Evolutionary conservation across 2,888 invertebrate genomes (phyloP).

Genomic region (Drosophila kanekoi): DNA sequence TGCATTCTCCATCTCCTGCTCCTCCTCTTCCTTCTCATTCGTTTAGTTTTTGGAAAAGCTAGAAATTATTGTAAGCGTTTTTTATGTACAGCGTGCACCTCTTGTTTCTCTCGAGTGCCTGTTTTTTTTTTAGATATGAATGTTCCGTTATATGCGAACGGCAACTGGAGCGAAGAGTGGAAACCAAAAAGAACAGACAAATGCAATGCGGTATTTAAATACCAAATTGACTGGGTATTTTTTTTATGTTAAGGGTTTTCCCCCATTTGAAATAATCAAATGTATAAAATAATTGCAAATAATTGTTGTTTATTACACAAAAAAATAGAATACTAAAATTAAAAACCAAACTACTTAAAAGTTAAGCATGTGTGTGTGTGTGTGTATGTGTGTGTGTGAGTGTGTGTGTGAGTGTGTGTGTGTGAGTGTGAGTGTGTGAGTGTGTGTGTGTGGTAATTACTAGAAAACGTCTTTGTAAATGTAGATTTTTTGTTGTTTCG

Average conservation of each 20-base stretch:
- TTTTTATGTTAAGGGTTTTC: background rate
- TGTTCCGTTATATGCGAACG: slow-evolving; percentile 22
- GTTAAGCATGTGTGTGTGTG: slow-evolving; percentile 52
- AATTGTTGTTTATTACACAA: slow-evolving; percentile 73
- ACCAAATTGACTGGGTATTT: slow-evolving; percentile 6
- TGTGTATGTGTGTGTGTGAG: slow-evolving; percentile 21
- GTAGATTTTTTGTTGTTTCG: slow-evolving; percentile 64
- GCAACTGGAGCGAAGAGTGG: slow-evolving; percentile 27
- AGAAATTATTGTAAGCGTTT: slow-evolving; percentile 42
- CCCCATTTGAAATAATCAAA: slow-evolving; percentile 4
- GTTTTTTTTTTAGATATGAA: slow-evolving; percentile 41
- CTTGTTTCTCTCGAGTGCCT: slow-evolving; percentile 8
- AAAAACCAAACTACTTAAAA: slow-evolving; percentile 78
- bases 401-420: slow-evolving; percentile 39
- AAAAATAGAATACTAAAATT: slow-evolving; percentile 71
- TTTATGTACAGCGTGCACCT: slow-evolving; percentile 63
- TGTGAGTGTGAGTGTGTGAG: slow-evolving; percentile 19
- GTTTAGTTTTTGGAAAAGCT: slow-evolving; percentile 13
- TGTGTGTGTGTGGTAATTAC: slow-evolving; percentile 59
- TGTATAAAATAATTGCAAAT: slow-evolving; percentile 42
- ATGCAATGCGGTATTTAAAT: slow-evolving; percentile 5
- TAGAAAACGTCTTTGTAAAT: slow-evolving; percentile 80
- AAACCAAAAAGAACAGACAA: background rate
- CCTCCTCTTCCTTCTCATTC: background rate
- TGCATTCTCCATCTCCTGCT: slow-evolving; percentile 3